These are phyloP conservation scores for Fragariocoptes setiger DNA, from an alignment of 1,140 invertebrate genomes.

Conservation along the genomic window DNA sequence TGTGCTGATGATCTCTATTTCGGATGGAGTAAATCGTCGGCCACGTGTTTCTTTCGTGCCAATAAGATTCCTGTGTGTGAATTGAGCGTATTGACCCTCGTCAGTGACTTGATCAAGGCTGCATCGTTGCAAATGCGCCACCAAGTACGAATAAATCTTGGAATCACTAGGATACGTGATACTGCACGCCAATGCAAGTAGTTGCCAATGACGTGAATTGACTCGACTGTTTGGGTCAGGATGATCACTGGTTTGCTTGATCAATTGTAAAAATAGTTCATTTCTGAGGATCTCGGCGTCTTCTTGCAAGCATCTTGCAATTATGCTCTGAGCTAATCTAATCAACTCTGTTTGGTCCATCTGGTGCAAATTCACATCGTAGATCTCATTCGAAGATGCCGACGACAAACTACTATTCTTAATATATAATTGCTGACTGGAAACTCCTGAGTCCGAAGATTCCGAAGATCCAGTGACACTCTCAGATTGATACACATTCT, in stretches of 20 bases:
- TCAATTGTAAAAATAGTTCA: constrained; percentile 66
- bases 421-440: background rate
- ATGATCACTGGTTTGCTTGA: constrained; percentile 66
- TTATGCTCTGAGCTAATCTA: constrained; percentile 47
- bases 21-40: constrained; percentile 61
- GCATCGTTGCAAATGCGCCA: constrained; percentile 57
- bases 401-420: background rate
- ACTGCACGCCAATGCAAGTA: constrained; percentile 54
- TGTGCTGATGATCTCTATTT: constrained; percentile 67
- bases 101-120: constrained; percentile 58
- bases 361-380: background rate
- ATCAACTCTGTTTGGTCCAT: constrained; percentile 47
- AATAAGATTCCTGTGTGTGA: constrained; percentile 41
- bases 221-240: constrained; percentile 54
- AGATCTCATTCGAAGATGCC: background rate
- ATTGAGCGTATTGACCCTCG: constrained; percentile 71
- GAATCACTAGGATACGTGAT: constrained; percentile 52
- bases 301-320: constrained; percentile 60
- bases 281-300: constrained; percentile 39
- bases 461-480: background rate
- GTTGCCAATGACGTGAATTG: constrained; percentile 61
- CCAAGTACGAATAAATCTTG: constrained; percentile 49
- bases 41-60: constrained; percentile 49
- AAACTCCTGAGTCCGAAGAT: background rate
- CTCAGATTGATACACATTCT: background rate